phyloP scores from a whole-genome alignment of 2,797 vertebrate species.

The Thalassophryne amazonica region DNA sequence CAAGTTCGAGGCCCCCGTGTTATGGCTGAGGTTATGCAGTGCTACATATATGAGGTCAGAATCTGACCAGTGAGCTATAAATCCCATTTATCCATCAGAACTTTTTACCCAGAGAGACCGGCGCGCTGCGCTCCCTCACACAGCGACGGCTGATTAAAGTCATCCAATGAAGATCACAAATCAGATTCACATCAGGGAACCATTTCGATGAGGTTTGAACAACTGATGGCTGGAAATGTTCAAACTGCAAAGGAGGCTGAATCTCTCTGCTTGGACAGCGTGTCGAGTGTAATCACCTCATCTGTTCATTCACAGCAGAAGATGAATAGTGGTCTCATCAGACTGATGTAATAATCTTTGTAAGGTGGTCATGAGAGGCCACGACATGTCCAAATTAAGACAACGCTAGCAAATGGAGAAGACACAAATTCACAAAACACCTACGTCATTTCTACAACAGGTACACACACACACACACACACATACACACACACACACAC shows the following conservation, averaged over 20 bases:
- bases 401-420: too few relatives aligned
- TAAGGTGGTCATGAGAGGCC: too few relatives aligned
- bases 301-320: slow-evolving; percentile 6
- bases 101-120: slow-evolving; percentile 11
- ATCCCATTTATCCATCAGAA: slow-evolving; percentile 8
- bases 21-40: background rate
- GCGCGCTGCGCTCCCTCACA: slow-evolving; percentile 46
- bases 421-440: too few relatives aligned
- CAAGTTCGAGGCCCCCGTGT: background rate
- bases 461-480: too few relatives aligned
- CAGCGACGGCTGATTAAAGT: slow-evolving; percentile 28
- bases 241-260: background rate
- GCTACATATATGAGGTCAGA: slow-evolving; percentile 4
- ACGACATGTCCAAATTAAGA: too few relatives aligned
- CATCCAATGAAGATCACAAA: background rate
- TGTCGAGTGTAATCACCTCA: slow-evolving; percentile 1
- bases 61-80: slow-evolving; percentile 16
- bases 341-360: slow-evolving; percentile 7
- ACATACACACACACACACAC: too few relatives aligned
- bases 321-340: slow-evolving; percentile 10
- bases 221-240: slow-evolving; percentile 3
- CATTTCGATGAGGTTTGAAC: slow-evolving; percentile 1
- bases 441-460: too few relatives aligned
- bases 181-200: slow-evolving; percentile 16
- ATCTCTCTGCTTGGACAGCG: background rate